Evolutionary conservation across 1,140 invertebrate genomes (phyloP), one percentile per base, ranked within the genome.

Genomic region (Aphelinus certus): DNA sequence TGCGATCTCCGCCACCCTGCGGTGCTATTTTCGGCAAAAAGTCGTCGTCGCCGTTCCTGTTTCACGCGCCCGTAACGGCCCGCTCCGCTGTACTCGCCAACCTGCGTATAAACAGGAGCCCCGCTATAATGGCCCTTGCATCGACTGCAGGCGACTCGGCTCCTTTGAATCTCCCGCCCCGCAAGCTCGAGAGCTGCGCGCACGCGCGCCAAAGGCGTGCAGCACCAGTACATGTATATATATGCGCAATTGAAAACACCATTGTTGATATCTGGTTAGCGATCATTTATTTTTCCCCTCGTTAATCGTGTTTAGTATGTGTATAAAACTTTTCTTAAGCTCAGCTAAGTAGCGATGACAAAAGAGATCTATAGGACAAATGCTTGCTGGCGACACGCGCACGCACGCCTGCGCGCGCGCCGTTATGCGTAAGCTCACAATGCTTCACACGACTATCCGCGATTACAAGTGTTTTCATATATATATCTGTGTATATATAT

Each of bases 1-100:
- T 86, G 87, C 84, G 86, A 88, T 88, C 86, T 87, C 84, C 83
- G 78, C 81, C 79, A 82, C 78, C 85, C 81, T 81, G 78, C 73
- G 77, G 82, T 84, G 80, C 86, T 88, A 88, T 88, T 88, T 85
- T 86, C 80, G 81, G 80, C 80, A 70, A 76, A 77, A 80, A 80
- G 80, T 82, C 68, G 26, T 80, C 82, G 81, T 26, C 80, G 76
- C 66, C 79, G 78, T 80, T 84, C 76, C 81, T 81, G 76, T 81
- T 84, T 85, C 81, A 72, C 76, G 58, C 61, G 67, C 77, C 80
- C 80, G 81, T 83, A 84, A 84, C 80, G 45, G 69, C 70, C 78
- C 78, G 49, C 2, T 26, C 26, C 56, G 68, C 43, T 47, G 43
- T 71, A 63, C 49, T 26, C 42, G 9, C 6, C 51, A 42, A 63